Evolutionary conservation across 2,888 invertebrate genomes (phyloP).

Genomic region (Eilema sororculum): DNA sequence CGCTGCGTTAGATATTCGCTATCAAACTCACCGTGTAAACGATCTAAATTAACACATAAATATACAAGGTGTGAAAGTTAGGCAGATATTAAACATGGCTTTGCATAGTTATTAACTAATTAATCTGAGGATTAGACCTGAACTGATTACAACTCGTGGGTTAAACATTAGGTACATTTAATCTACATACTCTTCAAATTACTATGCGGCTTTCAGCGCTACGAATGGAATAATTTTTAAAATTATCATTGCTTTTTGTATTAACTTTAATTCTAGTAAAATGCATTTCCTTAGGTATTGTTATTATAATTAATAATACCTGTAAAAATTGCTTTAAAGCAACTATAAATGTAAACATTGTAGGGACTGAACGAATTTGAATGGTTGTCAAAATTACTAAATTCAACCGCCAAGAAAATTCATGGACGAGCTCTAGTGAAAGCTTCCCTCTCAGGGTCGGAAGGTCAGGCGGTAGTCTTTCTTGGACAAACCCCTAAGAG

Average conservation of each 20-base stretch:
- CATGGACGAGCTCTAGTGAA: no score
- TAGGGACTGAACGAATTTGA: no score
- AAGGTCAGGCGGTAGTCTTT: no score
- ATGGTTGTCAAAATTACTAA: no score
- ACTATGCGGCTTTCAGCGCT: no score
- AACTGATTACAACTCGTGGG: neutral
- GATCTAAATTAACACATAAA: slow-evolving; percentile 45
- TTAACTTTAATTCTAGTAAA: neutral
- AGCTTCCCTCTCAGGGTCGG: no score
- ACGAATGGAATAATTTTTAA: neutral
- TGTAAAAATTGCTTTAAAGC: no score
- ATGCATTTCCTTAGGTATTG: neutral
- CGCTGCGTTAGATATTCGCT: slow-evolving; percentile 51
- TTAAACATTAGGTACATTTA: neutral
- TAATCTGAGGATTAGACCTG: slow-evolving; percentile 27
- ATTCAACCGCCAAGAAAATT: no score
- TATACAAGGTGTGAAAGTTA: slow-evolving; percentile 41
- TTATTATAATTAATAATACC: no score
- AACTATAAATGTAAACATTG: no score
- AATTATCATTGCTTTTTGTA: neutral
- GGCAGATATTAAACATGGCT: slow-evolving; percentile 28
- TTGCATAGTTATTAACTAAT: slow-evolving; percentile 35
- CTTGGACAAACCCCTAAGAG: no score
- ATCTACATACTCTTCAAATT: neutral
- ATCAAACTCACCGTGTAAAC: slow-evolving; percentile 37